A percentile compares a stretch with the other conserved stretches of the same genome.
Conservation (phyloP, 1,140 invertebrate species). For the Anadara kagoshimensis region DNA sequence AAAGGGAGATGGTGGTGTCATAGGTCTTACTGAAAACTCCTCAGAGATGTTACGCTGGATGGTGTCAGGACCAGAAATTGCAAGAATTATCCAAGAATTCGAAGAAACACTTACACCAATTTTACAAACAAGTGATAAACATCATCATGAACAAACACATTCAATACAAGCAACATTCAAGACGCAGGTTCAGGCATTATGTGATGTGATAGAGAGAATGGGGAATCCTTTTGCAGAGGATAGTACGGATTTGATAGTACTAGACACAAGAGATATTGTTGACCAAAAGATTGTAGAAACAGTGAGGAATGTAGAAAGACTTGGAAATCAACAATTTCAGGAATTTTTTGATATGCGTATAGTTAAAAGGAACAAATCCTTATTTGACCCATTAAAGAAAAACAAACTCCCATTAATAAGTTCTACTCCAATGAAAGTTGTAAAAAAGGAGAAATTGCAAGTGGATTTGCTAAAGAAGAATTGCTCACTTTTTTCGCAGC, state of each 20-base stretch:
- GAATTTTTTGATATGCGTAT: no score
- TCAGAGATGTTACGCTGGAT: conserved; percentile 32
- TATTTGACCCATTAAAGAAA: no score
- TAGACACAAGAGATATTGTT: conserved; percentile 28
- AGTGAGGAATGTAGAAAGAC: no score
- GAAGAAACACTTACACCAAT: neutral
- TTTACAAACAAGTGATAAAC: neutral
- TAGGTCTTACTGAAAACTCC: conserved; percentile 45
- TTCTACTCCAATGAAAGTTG: no score
- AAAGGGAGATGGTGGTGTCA: conserved; percentile 58
- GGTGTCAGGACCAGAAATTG: conserved; percentile 48
- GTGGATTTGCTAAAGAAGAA: no score
- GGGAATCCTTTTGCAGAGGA: conserved; percentile 46
- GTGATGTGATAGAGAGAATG: conserved; percentile 16
- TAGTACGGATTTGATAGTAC: conserved; percentile 22
- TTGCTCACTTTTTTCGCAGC: no score
- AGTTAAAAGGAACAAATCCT: no score
- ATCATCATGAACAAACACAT: conserved; percentile 27
- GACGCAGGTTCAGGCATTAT: conserved; percentile 17
- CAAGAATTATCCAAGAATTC: conserved; percentile 47
- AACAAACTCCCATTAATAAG: no score
- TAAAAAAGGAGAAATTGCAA: no score
- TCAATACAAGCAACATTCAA: conserved; percentile 22
- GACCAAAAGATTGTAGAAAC: conserved; percentile 3
- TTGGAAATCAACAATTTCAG: no score